Percentiles rank a stretch among this genome's conserved stretches.
phyloP scores from a whole-genome alignment of 2,888 invertebrate species.

The Resseliella maxima region DNA sequence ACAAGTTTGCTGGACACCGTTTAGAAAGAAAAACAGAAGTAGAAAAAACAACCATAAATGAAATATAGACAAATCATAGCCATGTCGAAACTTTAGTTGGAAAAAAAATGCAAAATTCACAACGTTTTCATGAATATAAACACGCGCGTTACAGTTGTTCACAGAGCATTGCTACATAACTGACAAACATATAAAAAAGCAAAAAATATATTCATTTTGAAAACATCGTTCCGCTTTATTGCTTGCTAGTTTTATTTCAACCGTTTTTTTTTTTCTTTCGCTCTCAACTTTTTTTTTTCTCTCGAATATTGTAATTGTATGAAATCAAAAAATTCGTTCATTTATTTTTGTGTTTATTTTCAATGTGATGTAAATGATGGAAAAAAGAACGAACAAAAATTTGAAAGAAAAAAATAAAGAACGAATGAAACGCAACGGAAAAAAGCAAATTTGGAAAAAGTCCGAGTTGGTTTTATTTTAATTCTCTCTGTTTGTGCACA shows the following conservation, averaged over 20 bases:
- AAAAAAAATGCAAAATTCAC: neutral
- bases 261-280: neutral
- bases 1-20: conserved; percentile 7
- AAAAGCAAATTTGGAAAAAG: conserved; percentile 20
- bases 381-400: neutral
- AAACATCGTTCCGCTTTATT: conserved; percentile 51
- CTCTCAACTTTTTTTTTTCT: neutral
- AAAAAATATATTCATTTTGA: neutral
- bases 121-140: neutral
- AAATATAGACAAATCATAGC: neutral
- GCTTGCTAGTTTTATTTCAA: conserved; percentile 26
- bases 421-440: neutral
- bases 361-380: neutral
- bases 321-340: conserved; percentile 21
- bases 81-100: neutral
- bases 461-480: neutral
- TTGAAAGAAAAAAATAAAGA: neutral
- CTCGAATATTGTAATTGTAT: neutral
- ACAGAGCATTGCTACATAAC: conserved; percentile 32
- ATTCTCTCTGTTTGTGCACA: neutral
- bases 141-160: conserved; percentile 18
- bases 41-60: neutral
- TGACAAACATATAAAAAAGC: neutral
- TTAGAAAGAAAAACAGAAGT: neutral
- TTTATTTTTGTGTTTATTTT: neutral